Evolutionary conservation across 1,140 invertebrate genomes (phyloP).

Genomic region (Medauroidea extradentata): DNA sequence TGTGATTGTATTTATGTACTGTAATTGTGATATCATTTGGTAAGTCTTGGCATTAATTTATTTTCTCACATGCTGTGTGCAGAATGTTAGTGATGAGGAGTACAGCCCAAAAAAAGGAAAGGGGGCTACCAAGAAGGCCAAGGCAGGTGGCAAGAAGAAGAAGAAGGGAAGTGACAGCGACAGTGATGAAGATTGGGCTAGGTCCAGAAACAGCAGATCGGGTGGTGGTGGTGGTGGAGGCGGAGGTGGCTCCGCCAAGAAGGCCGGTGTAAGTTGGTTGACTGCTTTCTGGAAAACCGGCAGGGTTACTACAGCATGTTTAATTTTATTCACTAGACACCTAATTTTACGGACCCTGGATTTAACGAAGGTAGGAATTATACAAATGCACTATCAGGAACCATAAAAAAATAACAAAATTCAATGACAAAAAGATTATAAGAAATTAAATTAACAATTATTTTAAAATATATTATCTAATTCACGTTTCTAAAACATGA

Average conservation of each 20-base stretch:
- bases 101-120: constrained; percentile 56
- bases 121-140: constrained; percentile 42
- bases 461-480: too few relatives aligned
- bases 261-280: constrained; percentile 29
- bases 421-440: too few relatives aligned
- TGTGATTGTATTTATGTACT: too few relatives aligned
- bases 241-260: constrained; percentile 41
- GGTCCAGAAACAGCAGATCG: constrained; percentile 53
- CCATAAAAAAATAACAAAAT: too few relatives aligned
- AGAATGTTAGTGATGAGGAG: constrained; percentile 63
- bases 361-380: background rate
- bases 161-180: constrained; percentile 71
- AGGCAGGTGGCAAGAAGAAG: constrained; percentile 49
- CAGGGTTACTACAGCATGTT: background rate
- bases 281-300: background rate
- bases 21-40: too few relatives aligned
- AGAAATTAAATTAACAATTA: too few relatives aligned
- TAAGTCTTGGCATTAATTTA: too few relatives aligned
- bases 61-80: too few relatives aligned
- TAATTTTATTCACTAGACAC: background rate
- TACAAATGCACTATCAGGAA: background rate
- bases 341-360: too few relatives aligned
- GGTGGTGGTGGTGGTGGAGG: constrained; percentile 38
- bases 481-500: background rate
- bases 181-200: constrained; percentile 73